Evolutionary conservation across 2,888 invertebrate species (phyloP).

Genomic region (Drosophila kokeensis): DNA sequence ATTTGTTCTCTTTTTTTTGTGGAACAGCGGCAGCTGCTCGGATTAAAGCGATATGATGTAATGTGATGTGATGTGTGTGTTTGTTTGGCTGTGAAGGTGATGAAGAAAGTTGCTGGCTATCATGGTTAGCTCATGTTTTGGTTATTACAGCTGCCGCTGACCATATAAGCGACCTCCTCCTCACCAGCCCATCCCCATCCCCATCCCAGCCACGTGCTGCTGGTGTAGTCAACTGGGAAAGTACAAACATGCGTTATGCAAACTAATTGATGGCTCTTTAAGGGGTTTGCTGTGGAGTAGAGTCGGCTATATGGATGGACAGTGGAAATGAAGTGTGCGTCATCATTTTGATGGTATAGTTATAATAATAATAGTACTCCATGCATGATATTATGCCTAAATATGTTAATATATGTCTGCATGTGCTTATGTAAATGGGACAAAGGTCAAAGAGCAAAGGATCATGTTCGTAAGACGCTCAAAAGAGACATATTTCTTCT

Average conservation of each 20-base stretch:
- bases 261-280: slow-evolving; percentile 64
- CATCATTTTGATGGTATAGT: slow-evolving; percentile 15
- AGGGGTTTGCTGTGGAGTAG: neutral
- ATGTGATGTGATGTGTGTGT: slow-evolving; percentile 28
- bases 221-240: slow-evolving; percentile 54
- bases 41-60: slow-evolving; percentile 51
- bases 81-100: slow-evolving; percentile 57
- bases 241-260: slow-evolving; percentile 62
- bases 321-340: slow-evolving; percentile 2
- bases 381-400: slow-evolving; percentile 19
- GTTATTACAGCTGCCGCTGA: slow-evolving; percentile 74
- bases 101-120: slow-evolving; percentile 65
- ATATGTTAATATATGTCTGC: slow-evolving; percentile 19
- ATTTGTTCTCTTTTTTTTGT: slow-evolving; percentile 7
- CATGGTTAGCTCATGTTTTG: slow-evolving; percentile 58
- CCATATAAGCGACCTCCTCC: slow-evolving; percentile 25
- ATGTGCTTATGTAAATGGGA: slow-evolving; percentile 20
- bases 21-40: slow-evolving; percentile 53
- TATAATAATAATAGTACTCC: slow-evolving; percentile 20
- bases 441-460: neutral
- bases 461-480: neutral
- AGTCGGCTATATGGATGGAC: neutral
- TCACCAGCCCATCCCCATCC: neutral
- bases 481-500: neutral
- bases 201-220: neutral